These are phyloP conservation scores for Toxotes chatareus DNA, from an alignment of 2,113 vertebrate species.

Conservation along the genomic window DNA sequence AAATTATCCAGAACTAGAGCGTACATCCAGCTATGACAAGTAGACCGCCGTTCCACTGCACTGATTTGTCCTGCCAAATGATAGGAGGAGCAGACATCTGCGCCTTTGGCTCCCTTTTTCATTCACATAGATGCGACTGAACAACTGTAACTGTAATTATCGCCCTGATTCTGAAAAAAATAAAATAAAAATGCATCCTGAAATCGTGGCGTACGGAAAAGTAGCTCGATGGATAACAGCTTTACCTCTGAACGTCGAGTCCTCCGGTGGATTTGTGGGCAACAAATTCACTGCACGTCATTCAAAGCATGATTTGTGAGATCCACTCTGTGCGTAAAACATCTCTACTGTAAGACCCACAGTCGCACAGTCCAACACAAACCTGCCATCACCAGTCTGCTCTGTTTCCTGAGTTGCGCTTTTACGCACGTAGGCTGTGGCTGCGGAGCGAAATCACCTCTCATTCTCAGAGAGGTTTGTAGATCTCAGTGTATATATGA, in stretches of 20 bases:
- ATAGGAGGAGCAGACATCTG: not conserved
- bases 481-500: not conserved
- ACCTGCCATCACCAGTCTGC: constrained; percentile 10
- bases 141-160: not conserved
- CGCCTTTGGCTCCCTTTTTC: not conserved
- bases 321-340: constrained; percentile 32
- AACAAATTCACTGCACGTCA: not conserved
- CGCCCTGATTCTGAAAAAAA: not conserved
- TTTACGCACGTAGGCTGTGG: constrained; percentile 67
- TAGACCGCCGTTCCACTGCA: not conserved
- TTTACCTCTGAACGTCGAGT: not conserved
- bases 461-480: not conserved
- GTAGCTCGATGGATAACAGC: not conserved
- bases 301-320: not conserved
- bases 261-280: not conserved
- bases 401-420: constrained; percentile 51
- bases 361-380: not conserved
- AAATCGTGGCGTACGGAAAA: not conserved
- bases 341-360: not conserved
- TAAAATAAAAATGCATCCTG: not conserved
- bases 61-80: constrained; percentile 1
- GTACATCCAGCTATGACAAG: constrained; percentile 17
- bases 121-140: not conserved
- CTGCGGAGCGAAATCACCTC: constrained; percentile 20
- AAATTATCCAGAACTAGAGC: constrained; percentile 23